Base-by-base conservation (phyloP, 2,888 invertebrate species). In the Caenorhabditis panamensis region DNA sequence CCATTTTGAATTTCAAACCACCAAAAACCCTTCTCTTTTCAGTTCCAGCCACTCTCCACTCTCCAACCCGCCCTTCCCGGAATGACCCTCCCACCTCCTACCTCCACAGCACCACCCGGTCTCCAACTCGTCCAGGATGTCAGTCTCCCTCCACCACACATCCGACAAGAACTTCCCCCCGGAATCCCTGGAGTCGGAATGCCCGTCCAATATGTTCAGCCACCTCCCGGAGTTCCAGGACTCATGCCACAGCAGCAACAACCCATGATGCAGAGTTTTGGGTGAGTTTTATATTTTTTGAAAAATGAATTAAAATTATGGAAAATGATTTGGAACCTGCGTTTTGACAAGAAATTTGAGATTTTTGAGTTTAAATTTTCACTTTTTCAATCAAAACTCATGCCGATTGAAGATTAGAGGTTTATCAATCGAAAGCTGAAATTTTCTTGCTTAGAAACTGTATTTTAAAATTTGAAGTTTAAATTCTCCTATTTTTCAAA, bases 61-160 rank as follows among this genome's bases (percentile, higher is more conserved):
- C 2, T 31, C n/a, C 54, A 56, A n/a, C 54, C 54, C n/a, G 5
- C 54, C 9, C 28, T 56, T 31, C 54, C 54, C n/a, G 54, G 54
- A 26, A 4, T 49, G 3, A 18, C 47, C 28, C 28, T 53, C 11
- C 24, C 8, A 18, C 54, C 16, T 22, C 54, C 63, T 8, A 24
- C 61, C 9, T 16, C 59, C 28, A 22, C 68, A 18, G 4, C 53
- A 47, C 16, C 49, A 9, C 1, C 49, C 28, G 28, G 18, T 8
- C 11, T 24, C 2, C n/a, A 16, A 4, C 11, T 69, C 6, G 9
- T 69, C 36, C 71, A 71, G 24, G 79, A 79, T 20, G 73, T 73
- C 28, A 75, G 64, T 22, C 73, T 79, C 16, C 79, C 79, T 2
- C 79, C 79, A 0, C 79, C 79, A 5, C 22, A 36, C 8, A 18